Base-by-base conservation (phyloP, 2,113 vertebrate species). In the Prochilodus magdalenae region DNA sequence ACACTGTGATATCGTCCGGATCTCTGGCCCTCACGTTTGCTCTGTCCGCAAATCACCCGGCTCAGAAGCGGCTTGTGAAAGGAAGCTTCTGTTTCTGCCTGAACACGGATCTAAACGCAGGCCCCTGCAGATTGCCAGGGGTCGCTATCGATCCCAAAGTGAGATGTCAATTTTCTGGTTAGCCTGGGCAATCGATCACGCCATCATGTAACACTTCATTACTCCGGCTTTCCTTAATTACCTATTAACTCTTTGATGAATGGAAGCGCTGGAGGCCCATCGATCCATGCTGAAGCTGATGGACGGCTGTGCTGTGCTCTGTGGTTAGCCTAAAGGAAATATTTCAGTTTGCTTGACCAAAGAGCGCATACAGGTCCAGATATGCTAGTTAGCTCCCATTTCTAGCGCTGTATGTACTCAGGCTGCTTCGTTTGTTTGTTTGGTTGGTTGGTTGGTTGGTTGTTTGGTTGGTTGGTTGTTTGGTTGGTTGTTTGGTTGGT, bases 221-320 rank as follows among this genome's bases (percentile, higher is more conserved):
- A 84, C 60, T 81, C 24, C 36, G 69, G 55, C 66, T 72, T 63
- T 55, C 62, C 30, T 85, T 81, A 80, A 85, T 83, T 57, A 81
- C 78, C 63, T 71, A 70, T 78, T 73, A 83, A 76, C 70, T 53
- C 59, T 59, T 80, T 85, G 78, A 87, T 75, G 40, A 69, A 87
- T 81, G 77, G 65, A 60, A 57, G 77, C n/a, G 47, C 74, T 62
- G 53, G 55, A 49, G 72, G 49, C 33, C 53, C 57, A 85, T 78
- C 63, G 80, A 83, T 83, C 80, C 27, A 51, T 47, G 75, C 22
- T 65, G 24, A 75, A 62, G 77, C 55, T 63, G 77, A 80, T 70
- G 16, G 80, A 76, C 29, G 63, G 24, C 33, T 60, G 62, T 62
- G 40, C 33, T 30, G 29, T 1, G 24, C 63, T 73, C 59, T 49